These are phyloP conservation scores for Ectropis crepuscularia DNA, from an alignment of 2,888 invertebrate genomes.

Conservation along the genomic window DNA sequence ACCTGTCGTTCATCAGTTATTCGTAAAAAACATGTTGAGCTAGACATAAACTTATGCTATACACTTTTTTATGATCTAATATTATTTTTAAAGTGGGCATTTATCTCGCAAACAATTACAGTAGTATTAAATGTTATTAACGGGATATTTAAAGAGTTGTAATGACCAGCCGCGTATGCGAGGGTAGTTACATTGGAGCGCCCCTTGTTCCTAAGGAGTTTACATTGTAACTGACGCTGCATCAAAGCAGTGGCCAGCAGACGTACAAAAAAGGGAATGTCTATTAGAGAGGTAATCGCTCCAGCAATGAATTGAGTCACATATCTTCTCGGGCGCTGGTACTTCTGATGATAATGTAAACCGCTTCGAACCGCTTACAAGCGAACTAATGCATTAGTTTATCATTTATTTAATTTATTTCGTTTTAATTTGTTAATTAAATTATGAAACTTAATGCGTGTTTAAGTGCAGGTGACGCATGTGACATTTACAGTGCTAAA, in stretches of 20 bases:
- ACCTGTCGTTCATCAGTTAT: neutral
- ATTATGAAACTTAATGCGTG: too few relatives aligned
- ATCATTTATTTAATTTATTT: neutral
- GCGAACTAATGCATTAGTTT: neutral
- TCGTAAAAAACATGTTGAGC: neutral
- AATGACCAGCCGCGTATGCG: neutral
- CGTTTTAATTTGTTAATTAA: too few relatives aligned
- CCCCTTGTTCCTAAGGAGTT: constrained; percentile 1
- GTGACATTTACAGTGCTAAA: too few relatives aligned
- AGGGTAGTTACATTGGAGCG: neutral
- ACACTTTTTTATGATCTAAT: neutral
- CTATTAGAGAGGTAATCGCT: constrained; percentile 19
- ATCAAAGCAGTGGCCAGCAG: neutral
- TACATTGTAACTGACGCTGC: constrained; percentile 4
- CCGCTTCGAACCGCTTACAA: neutral
- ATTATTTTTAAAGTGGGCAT: constrained; percentile 2
- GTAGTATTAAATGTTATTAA: constrained; percentile 18
- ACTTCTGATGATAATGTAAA: neutral
- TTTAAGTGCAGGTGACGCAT: too few relatives aligned
- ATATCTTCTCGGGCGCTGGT: constrained; percentile 20
- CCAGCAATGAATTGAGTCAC: constrained; percentile 25
- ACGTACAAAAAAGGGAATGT: constrained; percentile 24
- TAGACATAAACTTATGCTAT: neutral
- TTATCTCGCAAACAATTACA: constrained; percentile 5
- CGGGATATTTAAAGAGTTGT: constrained; percentile 15